These are phyloP conservation scores for Cosmorhoe ocellata DNA, from an alignment of 2,888 invertebrate genomes.

Conservation along the genomic window DNA sequence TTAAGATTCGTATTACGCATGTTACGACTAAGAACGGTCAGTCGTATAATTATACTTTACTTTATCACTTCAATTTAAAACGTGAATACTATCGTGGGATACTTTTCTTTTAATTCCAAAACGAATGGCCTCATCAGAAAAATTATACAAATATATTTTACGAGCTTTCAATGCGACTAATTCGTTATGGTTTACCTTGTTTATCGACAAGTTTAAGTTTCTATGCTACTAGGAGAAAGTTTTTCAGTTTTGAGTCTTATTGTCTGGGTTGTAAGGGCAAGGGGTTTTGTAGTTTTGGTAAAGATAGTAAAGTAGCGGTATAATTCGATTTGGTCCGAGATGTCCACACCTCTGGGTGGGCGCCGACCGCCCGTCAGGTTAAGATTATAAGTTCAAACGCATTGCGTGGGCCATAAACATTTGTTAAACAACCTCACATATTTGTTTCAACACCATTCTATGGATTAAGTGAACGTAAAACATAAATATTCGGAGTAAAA, in stretches of 20 bases:
- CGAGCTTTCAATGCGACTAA: conserved; percentile 57
- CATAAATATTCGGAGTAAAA: conserved; percentile 43
- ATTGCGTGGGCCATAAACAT: conserved; percentile 70
- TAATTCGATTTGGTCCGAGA: conserved; percentile 73
- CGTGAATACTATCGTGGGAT: conserved; percentile 41
- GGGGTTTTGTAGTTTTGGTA: conserved; percentile 24
- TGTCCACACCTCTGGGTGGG: conserved; percentile 79
- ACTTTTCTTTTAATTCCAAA: conserved; percentile 40
- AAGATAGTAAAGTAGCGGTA: conserved; percentile 45
- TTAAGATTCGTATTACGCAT: not conserved
- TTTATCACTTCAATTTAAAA: conserved; percentile 19
- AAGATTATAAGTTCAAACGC: conserved; percentile 65
- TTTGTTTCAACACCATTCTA: conserved; percentile 68
- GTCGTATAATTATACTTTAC: not conserved
- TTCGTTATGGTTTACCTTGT: conserved; percentile 55
- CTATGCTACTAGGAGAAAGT: not conserved
- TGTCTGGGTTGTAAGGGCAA: conserved; percentile 25
- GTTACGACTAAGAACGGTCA: not conserved
- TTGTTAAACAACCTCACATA: conserved; percentile 66
- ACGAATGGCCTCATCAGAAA: conserved; percentile 57
- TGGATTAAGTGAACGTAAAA: conserved; percentile 56
- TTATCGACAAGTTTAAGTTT: conserved; percentile 30
- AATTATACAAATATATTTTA: conserved; percentile 57
- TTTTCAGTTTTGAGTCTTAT: conserved; percentile 43
- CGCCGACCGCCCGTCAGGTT: conserved; percentile 70